Evolutionary conservation across 2,113 vertebrate species (phyloP).

Genomic region (Triplophysa dalaica): DNA sequence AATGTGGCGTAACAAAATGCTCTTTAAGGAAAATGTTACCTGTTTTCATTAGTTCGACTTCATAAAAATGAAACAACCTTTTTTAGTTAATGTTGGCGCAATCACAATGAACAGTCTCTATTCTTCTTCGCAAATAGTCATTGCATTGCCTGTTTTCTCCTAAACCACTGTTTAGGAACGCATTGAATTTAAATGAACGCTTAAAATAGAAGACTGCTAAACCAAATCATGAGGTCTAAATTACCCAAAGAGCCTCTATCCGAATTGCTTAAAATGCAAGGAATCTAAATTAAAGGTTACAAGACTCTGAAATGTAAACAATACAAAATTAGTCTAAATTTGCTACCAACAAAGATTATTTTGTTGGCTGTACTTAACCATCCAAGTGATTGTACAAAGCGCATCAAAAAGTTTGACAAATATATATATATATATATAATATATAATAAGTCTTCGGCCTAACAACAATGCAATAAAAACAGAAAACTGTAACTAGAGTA

Average conservation of each 20-base stretch:
- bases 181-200: neutral
- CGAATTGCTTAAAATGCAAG: neutral
- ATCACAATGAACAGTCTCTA: neutral
- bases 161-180: neutral
- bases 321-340: neutral
- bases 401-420: too few relatives aligned
- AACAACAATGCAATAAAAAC: neutral
- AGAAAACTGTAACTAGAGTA: too few relatives aligned
- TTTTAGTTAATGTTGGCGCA: neutral
- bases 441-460: neutral
- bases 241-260: neutral
- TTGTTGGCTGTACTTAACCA: too few relatives aligned
- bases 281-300: neutral
- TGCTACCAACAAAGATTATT: too few relatives aligned
- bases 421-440: too few relatives aligned
- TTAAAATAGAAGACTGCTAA: neutral
- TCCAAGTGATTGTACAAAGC: too few relatives aligned
- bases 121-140: too few relatives aligned
- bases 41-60: constrained; percentile 1
- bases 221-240: neutral
- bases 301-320: neutral
- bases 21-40: neutral
- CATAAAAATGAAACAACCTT: neutral
- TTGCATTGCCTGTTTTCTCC: neutral
- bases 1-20: neutral